Conservation (phyloP, 2,113 vertebrate species). For the Bos taurus region DNA sequence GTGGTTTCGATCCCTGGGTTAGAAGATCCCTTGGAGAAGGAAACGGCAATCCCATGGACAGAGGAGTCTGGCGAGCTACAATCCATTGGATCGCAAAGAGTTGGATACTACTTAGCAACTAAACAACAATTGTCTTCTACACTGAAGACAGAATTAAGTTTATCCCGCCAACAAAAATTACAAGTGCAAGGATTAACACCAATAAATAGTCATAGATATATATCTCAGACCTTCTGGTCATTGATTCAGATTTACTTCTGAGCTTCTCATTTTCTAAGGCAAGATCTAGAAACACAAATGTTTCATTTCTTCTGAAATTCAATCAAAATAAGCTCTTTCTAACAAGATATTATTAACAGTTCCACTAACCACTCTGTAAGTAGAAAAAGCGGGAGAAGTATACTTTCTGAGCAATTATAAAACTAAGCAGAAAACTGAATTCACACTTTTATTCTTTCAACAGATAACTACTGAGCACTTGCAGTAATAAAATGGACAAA, state of each 20-base stretch:
- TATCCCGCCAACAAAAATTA: background rate
- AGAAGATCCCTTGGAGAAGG: background rate
- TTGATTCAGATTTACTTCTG: background rate
- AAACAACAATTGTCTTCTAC: background rate
- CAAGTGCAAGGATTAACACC: background rate
- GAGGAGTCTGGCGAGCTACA: background rate
- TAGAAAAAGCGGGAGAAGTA: background rate
- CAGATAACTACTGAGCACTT: background rate
- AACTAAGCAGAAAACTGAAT: background rate
- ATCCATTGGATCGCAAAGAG: background rate
- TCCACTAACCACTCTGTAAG: background rate
- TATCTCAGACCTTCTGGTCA: background rate
- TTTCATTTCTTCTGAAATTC: background rate
- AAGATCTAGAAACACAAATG: background rate
- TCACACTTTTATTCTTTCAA: background rate
- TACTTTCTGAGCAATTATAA: background rate
- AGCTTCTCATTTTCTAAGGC: background rate
- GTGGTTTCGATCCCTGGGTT: background rate
- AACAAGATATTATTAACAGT: background rate
- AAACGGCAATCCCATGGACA: background rate
- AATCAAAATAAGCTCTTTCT: background rate
- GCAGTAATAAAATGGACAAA: background rate
- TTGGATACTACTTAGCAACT: background rate
- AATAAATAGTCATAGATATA: background rate
- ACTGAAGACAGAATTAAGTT: background rate